These are phyloP conservation scores for Leptinotarsa rubiginosa DNA, from an alignment of 2,888 invertebrate species.

Conservation along the genomic window DNA sequence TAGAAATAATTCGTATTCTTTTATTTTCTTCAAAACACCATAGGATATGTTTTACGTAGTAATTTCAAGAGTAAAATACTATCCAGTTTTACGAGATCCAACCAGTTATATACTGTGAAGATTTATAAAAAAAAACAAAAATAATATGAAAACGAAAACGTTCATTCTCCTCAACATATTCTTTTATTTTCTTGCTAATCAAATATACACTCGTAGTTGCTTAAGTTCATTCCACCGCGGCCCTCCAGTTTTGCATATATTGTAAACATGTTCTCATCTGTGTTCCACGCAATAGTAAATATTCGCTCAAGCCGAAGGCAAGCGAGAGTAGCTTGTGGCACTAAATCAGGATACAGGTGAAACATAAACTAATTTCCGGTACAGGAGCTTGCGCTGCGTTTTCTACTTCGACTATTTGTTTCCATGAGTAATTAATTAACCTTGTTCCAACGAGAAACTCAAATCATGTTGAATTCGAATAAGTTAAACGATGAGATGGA, in stretches of 20 bases:
- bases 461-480: too few species aligned
- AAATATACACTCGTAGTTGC: neutral
- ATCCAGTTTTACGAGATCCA: too few species aligned
- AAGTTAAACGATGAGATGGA: too few species aligned
- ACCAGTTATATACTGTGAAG: too few species aligned
- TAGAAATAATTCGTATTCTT: too few species aligned
- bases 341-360: conserved; percentile 11
- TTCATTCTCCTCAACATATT: neutral
- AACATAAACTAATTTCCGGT: conserved; percentile 8
- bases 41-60: too few species aligned
- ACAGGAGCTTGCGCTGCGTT: neutral
- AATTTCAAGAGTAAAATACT: too few species aligned
- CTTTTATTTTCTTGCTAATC: neutral
- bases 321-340: conserved; percentile 7
- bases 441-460: neutral
- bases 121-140: neutral
- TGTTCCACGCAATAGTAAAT: conserved; percentile 1
- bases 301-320: neutral
- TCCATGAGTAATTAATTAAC: neutral
- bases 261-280: neutral
- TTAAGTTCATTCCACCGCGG: neutral
- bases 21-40: too few species aligned
- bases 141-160: neutral
- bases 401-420: conserved; percentile 1
- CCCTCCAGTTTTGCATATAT: conserved; percentile 1